These are phyloP conservation scores for Dolichoris vasculosae DNA, from an alignment of 1,140 invertebrate genomes.

Conservation along the genomic window DNA sequence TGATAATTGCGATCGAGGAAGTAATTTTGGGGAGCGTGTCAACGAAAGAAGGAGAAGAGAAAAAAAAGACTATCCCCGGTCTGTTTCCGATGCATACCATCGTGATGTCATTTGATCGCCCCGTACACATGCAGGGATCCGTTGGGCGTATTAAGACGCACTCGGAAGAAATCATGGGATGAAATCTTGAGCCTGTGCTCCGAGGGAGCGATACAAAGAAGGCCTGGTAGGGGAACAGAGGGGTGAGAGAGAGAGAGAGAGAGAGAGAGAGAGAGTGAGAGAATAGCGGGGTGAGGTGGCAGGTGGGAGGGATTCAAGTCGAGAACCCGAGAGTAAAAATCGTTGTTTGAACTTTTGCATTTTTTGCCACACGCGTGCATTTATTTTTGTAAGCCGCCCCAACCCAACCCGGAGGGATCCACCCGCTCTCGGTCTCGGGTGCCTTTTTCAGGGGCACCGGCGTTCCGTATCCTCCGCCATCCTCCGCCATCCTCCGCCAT, in stretches of 20 bases:
- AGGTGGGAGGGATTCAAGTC: too few relatives aligned
- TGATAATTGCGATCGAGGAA: neutral
- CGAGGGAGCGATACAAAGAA: neutral
- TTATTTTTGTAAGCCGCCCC: too few relatives aligned
- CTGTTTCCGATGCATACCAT: conserved; percentile 19
- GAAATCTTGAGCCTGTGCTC: conserved; percentile 6
- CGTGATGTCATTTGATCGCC: conserved; percentile 38
- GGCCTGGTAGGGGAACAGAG: too few relatives aligned
- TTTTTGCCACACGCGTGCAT: neutral
- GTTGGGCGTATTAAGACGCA: conserved; percentile 11
- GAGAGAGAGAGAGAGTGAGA: too few relatives aligned
- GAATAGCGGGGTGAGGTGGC: too few relatives aligned
- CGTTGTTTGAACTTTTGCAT: neutral
- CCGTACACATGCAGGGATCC: neutral
- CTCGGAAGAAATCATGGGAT: conserved; percentile 21
- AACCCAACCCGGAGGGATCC: too few relatives aligned
- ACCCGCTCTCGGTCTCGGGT: neutral
- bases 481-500: neutral
- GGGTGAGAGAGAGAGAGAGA: too few relatives aligned
- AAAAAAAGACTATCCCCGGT: neutral
- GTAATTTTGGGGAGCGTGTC: neutral
- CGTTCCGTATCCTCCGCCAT: conserved; percentile 7
- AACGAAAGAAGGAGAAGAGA: neutral
- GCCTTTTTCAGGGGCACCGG: neutral
- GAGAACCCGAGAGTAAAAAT: neutral